These are phyloP conservation scores for Daphoenositta chrysoptera DNA, from an alignment of 2,113 vertebrate species.

Conservation along the genomic window DNA sequence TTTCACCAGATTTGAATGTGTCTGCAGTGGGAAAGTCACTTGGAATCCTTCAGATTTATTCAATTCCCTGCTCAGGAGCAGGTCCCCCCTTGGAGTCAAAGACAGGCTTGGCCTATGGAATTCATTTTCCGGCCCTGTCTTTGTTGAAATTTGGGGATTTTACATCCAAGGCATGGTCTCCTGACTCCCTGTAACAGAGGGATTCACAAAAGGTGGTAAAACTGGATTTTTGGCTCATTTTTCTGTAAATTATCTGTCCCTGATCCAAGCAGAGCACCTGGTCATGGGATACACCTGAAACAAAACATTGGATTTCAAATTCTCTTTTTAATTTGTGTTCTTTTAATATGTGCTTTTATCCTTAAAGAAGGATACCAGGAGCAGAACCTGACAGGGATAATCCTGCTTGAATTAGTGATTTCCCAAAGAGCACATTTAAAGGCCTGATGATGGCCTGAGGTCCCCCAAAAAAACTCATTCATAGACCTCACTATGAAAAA, in stretches of 20 bases:
- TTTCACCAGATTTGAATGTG: neutral
- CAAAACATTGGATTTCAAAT: neutral
- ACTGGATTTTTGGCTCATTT: neutral
- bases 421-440: neutral
- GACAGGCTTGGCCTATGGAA: neutral
- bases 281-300: neutral
- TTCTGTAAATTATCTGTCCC: neutral
- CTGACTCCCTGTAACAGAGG: neutral
- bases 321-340: neutral
- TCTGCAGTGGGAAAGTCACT: neutral
- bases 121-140: neutral
- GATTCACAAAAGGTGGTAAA: neutral
- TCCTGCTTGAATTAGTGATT: neutral
- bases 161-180: neutral
- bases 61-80: neutral
- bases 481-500: neutral
- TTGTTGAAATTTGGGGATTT: neutral
- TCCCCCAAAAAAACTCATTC: neutral
- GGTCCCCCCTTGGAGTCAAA: neutral
- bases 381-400: neutral
- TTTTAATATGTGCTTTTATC: neutral
- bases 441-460: neutral
- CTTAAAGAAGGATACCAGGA: neutral
- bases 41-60: neutral
- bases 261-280: neutral